A percentile compares a stretch with the other conserved stretches of the same genome.
Conservation (phyloP, 2,113 vertebrate genomes). For the Bujurquina vittata region DNA sequence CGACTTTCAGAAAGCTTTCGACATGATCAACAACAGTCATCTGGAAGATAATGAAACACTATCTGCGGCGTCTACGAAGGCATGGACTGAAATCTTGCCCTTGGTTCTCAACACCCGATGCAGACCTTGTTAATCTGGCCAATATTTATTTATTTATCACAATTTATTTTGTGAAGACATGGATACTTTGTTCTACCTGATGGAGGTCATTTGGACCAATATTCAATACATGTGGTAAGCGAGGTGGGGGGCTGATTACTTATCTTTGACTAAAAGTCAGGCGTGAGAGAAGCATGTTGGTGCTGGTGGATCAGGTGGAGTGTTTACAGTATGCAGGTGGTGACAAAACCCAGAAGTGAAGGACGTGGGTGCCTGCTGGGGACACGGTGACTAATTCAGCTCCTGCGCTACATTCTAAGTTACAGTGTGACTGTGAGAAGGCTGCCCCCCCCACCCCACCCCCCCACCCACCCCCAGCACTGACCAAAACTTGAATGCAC, state of each 20-base stretch:
- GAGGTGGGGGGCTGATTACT: background rate
- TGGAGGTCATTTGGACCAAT: too few species aligned
- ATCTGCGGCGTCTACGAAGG: too few species aligned
- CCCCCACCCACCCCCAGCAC: background rate
- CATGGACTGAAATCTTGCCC: too few species aligned
- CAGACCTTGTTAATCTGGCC: too few species aligned
- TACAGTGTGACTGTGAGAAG: slow-evolving; percentile 29
- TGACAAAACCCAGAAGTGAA: slow-evolving; percentile 37
- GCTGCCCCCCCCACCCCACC: too few species aligned
- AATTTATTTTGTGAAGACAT: too few species aligned
- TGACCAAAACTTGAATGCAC: background rate
- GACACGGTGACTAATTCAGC: slow-evolving; percentile 56
- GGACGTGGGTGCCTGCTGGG: slow-evolving; percentile 26
- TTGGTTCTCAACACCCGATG: too few species aligned
- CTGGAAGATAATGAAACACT: too few species aligned
- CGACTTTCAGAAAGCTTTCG: too few species aligned
- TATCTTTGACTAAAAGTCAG: background rate
- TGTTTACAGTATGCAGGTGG: slow-evolving; percentile 23
- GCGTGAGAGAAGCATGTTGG: slow-evolving; percentile 7
- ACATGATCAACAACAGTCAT: too few species aligned
- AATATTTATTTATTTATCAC: too few species aligned
- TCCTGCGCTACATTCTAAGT: slow-evolving; percentile 56
- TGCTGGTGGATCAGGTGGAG: slow-evolving; percentile 9
- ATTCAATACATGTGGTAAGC: background rate
- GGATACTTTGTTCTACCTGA: too few species aligned